Percentiles rank a stretch among this genome's conserved stretches.
phyloP scores from a whole-genome alignment of 2,888 invertebrate species.

The Sisyra nigra region DNA sequence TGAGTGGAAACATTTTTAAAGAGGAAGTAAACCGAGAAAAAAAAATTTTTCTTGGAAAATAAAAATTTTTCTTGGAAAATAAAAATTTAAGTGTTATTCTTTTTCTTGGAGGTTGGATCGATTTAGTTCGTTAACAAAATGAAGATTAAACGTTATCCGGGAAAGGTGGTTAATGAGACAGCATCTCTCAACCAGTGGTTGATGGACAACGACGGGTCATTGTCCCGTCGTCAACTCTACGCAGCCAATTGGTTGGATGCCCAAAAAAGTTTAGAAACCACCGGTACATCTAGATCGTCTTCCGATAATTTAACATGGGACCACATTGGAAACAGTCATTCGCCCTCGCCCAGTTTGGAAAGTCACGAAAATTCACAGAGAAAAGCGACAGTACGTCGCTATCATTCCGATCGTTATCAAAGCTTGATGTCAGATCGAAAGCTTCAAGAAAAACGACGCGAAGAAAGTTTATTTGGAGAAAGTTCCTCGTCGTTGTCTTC shows the following conservation, averaged over 20 bases:
- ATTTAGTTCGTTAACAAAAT: constrained; percentile 27
- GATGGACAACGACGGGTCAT: constrained; percentile 50
- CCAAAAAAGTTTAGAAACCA: constrained; percentile 34
- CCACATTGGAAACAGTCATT: constrained; percentile 9
- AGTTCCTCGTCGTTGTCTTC: not conserved
- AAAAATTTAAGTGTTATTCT: too few species aligned
- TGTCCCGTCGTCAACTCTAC: constrained; percentile 53
- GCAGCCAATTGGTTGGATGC: constrained; percentile 75
- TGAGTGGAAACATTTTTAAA: too few species aligned
- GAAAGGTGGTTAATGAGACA: constrained; percentile 46
- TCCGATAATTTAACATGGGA: constrained; percentile 7
- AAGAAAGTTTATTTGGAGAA: not conserved
- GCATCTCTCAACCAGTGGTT: constrained; percentile 34
- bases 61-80: too few species aligned
- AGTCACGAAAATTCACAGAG: not conserved
- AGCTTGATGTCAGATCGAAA: constrained; percentile 2
- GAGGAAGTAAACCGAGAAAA: too few species aligned
- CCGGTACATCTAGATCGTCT: constrained; percentile 18
- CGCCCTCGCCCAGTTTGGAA: constrained; percentile 15
- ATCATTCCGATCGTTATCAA: constrained; percentile 7
- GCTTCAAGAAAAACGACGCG: constrained; percentile 1
- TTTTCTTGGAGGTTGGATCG: not conserved
- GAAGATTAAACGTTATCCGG: constrained; percentile 76
- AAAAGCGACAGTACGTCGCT: constrained; percentile 4
- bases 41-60: too few species aligned